Conservation (phyloP, 1,140 invertebrate species). For the Muscidifurax raptorellus region DNA sequence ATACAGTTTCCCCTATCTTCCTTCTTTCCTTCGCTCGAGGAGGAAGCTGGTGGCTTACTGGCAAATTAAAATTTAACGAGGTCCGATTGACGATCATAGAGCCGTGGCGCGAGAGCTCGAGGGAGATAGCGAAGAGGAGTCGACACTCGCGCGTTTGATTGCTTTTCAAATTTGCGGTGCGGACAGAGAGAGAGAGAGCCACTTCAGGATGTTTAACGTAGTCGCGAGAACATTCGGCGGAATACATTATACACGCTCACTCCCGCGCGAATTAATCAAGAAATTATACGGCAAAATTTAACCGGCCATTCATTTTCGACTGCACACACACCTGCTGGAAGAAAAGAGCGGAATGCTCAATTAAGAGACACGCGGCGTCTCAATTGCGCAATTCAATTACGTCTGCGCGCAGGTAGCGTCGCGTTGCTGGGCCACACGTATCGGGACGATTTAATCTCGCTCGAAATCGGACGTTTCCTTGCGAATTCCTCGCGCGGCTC, state of each 20-base stretch:
- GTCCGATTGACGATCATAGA: slow-evolving; percentile 2
- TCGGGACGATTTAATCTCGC: slow-evolving; percentile 33
- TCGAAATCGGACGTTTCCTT: slow-evolving; percentile 33
- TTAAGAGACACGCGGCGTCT: slow-evolving; percentile 14
- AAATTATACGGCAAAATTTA: neutral
- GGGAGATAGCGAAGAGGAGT: neutral
- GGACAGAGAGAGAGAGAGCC: neutral
- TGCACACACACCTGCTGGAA: neutral
- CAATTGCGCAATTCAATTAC: slow-evolving; percentile 25
- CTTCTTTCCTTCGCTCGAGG: neutral
- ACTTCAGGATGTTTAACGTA: neutral
- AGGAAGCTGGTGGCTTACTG: neutral
- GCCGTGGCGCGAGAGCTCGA: neutral
- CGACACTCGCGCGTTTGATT: neutral
- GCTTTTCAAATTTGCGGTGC: slow-evolving; percentile 1
- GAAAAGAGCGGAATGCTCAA: slow-evolving; percentile 18
- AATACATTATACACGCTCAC: too few species aligned
- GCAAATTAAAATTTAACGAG: slow-evolving; percentile 23
- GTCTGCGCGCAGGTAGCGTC: neutral
- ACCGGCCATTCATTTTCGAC: too few species aligned
- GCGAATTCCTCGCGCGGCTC: slow-evolving; percentile 11
- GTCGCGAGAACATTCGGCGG: too few species aligned
- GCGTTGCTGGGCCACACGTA: neutral
- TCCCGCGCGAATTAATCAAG: neutral
- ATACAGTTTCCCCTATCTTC: neutral